A percentile compares a stretch with the other conserved stretches of the same genome.
phyloP scores from a whole-genome alignment of 2,888 invertebrate species.

The Andrena chrysosceles region DNA sequence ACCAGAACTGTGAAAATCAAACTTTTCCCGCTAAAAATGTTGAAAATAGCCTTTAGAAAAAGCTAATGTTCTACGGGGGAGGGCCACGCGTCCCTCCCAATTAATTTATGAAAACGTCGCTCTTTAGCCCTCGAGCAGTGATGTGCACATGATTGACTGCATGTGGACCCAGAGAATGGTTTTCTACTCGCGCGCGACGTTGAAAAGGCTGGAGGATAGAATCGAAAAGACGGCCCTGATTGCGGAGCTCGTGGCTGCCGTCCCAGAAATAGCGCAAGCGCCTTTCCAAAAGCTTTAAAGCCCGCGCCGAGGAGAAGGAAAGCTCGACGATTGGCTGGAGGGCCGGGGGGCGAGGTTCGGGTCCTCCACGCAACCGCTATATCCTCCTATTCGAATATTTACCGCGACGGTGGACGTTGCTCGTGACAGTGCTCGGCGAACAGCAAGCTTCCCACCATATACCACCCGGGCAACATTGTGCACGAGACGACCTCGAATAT shows the following conservation, averaged over 20 bases:
- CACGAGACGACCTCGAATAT: conserved; percentile 1
- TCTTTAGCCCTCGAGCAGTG: no score
- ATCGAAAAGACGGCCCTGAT: conserved; percentile 49
- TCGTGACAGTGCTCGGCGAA: conserved; percentile 65
- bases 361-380: conserved; percentile 82
- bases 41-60: no score
- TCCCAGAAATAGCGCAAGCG: conserved; percentile 74
- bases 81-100: no score
- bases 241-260: conserved; percentile 52
- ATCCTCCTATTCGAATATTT: conserved; percentile 81
- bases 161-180: not conserved
- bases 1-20: no score
- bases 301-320: conserved; percentile 46
- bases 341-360: conserved; percentile 67
- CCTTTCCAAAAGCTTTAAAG: conserved; percentile 69
- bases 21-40: no score
- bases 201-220: conserved; percentile 42
- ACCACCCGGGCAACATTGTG: conserved; percentile 1
- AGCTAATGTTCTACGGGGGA: no score
- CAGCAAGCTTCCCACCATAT: conserved; percentile 36
- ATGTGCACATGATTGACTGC: not conserved
- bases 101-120: no score
- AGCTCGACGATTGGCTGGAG: conserved; percentile 76
- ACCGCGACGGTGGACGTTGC: conserved; percentile 71
- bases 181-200: not conserved